Percentiles rank a stretch among this genome's conserved stretches.
phyloP scores from a whole-genome alignment of 30 jellyfish, hydroid and myxozoan genomes.

The Pelagia noctiluca region DNA sequence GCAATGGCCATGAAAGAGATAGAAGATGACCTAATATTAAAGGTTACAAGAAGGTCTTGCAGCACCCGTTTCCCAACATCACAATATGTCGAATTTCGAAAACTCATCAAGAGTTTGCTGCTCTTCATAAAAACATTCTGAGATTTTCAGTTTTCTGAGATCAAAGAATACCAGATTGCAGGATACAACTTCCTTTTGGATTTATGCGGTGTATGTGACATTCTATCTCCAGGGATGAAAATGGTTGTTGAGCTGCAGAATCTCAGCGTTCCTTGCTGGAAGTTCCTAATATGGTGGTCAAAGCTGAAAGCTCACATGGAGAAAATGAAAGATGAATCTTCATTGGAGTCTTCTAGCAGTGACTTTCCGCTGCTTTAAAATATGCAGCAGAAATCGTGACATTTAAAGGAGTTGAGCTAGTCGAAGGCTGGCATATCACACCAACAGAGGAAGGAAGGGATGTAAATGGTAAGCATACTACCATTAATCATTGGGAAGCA shows the following conservation, averaged over 20 bases:
- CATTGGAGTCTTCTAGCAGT: neutral
- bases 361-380: neutral
- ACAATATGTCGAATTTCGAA: constrained; percentile 5
- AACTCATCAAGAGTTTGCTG: neutral
- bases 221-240: neutral
- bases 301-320: neutral
- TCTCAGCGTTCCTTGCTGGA: constrained; percentile 17
- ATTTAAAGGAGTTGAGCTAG: neutral
- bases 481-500: neutral
- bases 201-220: neutral
- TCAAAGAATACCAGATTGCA: constrained; percentile 5
- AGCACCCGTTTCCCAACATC: constrained; percentile 16
- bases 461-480: neutral
- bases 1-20: neutral
- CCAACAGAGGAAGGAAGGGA: neutral
- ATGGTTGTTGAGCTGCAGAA: constrained; percentile 7
- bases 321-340: neutral
- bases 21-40: neutral
- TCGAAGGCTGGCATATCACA: neutral
- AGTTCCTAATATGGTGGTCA: neutral
- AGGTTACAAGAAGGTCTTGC: constrained; percentile 1
- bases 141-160: neutral
- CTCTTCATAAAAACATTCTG: constrained; percentile 7
- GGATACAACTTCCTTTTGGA: constrained; percentile 9
- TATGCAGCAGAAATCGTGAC: no score